Evolutionary conservation across 2,113 vertebrate genomes (phyloP), one percentile per base, ranked within the genome.

Genomic region (Parus major): DNA sequence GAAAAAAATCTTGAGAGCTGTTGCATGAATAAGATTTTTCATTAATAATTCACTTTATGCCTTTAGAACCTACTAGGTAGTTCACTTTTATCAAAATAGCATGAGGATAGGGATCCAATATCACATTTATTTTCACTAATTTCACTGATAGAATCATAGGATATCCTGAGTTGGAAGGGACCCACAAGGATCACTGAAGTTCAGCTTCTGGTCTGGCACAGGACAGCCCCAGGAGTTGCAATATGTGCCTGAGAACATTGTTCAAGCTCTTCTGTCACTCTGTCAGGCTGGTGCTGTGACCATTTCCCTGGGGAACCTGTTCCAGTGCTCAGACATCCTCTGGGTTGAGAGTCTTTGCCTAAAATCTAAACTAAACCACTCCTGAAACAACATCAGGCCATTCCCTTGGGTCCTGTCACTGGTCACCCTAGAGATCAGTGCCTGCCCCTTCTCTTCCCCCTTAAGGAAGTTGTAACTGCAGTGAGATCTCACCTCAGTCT

Each of bases 401-500:
- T 65, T 65, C 10, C 29, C 18, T 80, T 1, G 0, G 5, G 10
- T 2, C 27, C 42, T 57, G 4, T 31, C 27, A 7, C 4, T 50
- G 68, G 14, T 3, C 23, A 28, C 7, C 7, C 23, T 4, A 33
- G 35, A 15, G 24, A 27, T 64, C 31, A 50, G 15, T 57, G 25
- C 2, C 36, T 44, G 12, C 18, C 7, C 12, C 9, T 33, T 1
- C 10, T 14, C 22, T 52, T 52, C 33, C 19, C 4, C 7, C 8
- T 4, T 3, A 5, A 65, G 18, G 10, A 64, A 49, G 25, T 8
- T 88, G 29, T 15, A 47, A 18, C 21, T 56, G 9, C 3, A 2
- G 0, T 27, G 33, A 33, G 3, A 8, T 57, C 15, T 65, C 4
- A 11, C 11, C 11, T 72, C 50, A 42, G 9, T 36, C 49, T 79